Evolutionary conservation across 2,888 invertebrate species (phyloP).

Genomic region (Lepas anatifera): DNA sequence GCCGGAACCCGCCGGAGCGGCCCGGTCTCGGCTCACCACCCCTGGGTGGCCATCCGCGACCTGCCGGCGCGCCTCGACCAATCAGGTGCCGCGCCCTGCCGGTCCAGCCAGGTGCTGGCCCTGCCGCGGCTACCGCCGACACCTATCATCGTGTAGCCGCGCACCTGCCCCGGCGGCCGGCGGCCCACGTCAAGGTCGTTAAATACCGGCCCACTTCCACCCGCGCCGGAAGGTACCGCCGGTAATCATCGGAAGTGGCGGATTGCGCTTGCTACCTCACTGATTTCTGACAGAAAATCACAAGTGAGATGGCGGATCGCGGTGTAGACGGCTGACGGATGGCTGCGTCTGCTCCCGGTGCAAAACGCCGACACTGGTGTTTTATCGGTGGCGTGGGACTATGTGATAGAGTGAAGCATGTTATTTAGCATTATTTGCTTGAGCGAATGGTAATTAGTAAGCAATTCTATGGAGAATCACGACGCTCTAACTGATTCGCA

Average conservation of each 20-base stretch:
- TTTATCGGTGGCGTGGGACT: no score
- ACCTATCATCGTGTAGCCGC: not conserved
- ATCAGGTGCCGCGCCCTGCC: not conserved
- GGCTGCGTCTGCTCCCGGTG: no score
- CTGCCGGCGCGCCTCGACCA: not conserved
- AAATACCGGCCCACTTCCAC: not conserved
- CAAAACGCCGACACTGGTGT: no score
- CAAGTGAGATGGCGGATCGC: no score
- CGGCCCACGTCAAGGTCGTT: not conserved
- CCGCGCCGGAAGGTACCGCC: not conserved
- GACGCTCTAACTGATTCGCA: no score
- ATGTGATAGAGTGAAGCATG: no score
- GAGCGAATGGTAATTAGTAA: no score
- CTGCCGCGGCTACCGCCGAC: not conserved
- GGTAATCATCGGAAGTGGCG: not conserved
- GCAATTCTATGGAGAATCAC: no score
- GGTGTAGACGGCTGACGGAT: no score
- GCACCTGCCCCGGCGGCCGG: not conserved
- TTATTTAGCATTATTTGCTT: no score
- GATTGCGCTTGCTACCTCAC: not conserved
- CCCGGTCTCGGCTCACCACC: slow-evolving; percentile 4
- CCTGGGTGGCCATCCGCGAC: not conserved
- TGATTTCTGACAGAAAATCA: not conserved
- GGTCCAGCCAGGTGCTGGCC: not conserved
- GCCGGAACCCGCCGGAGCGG: not conserved